Evolutionary conservation across 2,113 vertebrate species (phyloP).

Genomic region (Ovis aries): DNA sequence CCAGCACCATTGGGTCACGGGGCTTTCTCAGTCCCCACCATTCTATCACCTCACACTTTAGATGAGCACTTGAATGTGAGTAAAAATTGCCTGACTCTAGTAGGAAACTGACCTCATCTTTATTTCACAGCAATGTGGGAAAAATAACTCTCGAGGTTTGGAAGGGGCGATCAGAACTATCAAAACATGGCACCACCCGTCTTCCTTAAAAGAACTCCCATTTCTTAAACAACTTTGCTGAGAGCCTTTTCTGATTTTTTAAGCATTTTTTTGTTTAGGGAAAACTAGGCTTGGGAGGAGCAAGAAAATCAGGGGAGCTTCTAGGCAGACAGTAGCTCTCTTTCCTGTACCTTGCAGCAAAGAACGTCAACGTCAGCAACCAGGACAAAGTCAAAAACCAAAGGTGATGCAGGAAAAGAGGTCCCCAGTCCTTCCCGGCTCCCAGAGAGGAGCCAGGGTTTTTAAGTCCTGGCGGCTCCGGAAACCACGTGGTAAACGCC

Average conservation of each 20-base stretch:
- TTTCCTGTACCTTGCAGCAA: not conserved
- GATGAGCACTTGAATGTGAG: not conserved
- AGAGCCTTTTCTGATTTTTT: not conserved
- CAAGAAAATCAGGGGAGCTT: not conserved
- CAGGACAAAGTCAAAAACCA: not conserved
- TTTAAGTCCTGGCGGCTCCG: not conserved
- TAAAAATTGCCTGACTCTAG: not conserved
- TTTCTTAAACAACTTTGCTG: not conserved
- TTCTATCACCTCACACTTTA: not conserved
- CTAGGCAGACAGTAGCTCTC: not conserved
- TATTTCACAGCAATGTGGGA: not conserved
- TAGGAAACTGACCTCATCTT: not conserved
- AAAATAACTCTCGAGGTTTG: not conserved
- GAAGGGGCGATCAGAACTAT: not conserved
- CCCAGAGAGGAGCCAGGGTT: not conserved
- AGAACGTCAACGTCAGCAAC: not conserved
- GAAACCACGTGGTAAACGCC: not conserved
- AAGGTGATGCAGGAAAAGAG: not conserved
- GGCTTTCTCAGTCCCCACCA: not conserved
- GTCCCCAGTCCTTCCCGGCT: too few relatives aligned
- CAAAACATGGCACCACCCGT: not conserved
- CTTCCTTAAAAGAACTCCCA: not conserved
- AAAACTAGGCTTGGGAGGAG: not conserved
- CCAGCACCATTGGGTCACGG: fast-evolving
- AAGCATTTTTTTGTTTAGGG: not conserved